Evolutionary conservation across 2,797 vertebrate genomes (phyloP).

Genomic region (Emydoidea blandingii): DNA sequence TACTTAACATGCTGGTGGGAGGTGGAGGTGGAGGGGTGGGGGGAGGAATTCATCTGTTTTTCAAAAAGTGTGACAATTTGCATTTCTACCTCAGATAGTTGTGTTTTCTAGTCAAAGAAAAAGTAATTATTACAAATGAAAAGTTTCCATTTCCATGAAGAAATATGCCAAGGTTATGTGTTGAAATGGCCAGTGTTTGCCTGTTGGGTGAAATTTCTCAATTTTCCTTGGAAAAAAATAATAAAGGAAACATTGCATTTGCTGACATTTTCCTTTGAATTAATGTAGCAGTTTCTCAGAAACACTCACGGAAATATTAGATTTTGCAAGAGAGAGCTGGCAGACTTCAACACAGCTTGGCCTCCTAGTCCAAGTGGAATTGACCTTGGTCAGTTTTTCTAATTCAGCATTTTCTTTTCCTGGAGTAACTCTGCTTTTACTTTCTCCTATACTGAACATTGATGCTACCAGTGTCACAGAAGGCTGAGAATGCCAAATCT

Average conservation of each 20-base stretch:
- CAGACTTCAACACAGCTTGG: neutral
- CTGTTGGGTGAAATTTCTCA: neutral
- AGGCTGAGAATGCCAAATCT: neutral
- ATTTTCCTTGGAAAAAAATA: neutral
- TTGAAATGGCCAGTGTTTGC: neutral
- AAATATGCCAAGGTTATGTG: neutral
- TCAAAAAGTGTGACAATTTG: neutral
- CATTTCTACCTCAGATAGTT: neutral
- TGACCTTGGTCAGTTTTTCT: neutral
- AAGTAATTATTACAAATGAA: neutral
- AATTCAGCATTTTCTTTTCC: neutral
- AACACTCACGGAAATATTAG: neutral
- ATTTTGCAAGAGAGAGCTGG: neutral
- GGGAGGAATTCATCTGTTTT: neutral
- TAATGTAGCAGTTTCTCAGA: neutral
- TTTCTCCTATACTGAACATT: neutral
- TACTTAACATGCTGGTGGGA: neutral
- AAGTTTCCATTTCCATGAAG: neutral
- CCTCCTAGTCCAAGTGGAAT: neutral
- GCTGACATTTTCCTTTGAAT: neutral
- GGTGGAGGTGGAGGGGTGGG: neutral
- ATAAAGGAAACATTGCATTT: neutral
- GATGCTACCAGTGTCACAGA: neutral
- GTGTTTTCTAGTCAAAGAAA: neutral
- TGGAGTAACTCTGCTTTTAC: neutral